Evolutionary conservation across 1,140 invertebrate species (phyloP), one percentile per base, ranked within the genome.

Genomic region (Sinella curviseta): DNA sequence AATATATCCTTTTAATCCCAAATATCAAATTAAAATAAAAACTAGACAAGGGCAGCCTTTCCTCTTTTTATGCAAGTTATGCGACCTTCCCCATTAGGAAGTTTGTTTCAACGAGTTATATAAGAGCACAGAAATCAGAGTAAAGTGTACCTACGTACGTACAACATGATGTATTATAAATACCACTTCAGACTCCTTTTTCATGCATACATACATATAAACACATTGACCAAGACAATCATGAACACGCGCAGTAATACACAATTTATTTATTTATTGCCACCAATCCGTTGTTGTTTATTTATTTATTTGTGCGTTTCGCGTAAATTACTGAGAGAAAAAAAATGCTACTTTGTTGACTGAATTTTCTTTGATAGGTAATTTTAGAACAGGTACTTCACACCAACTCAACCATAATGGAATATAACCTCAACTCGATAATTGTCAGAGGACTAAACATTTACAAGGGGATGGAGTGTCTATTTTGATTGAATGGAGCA

Each of bases 41-140:
- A 75, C 4, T 36, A 39, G 34, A 75, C 74, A 75, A 75, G 74
- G 74, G 36, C 36, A 75, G 36, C 26, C 74, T 39, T 75, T 54
- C 74, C 36, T 70, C 65, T 14, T 75, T 75, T 48, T 39, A 39
- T 75, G 24, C 39, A 24, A 24, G 34, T 8, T 4, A 26, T 39
- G 3, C 39, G 74, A 75, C 74, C 74, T 75, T 75, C 74, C 65
- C 17, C 36, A 75, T 75, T 75, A 75, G 34, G 36, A 75, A 75
- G 36, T 48, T 12, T 75, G 74, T 28, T 54, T 54, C 28, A 74
- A n/a, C 31, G 24, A 12, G 33, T 20, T 36, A 75, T 30, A n/a
- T 26, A 26, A 65, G 57, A 65, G 8, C 26, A 65, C 57, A n/a
- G n/a, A n/a, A n/a, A n/a, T n/a, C n/a, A n/a, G n/a, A n/a, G n/a